Conservation (phyloP, 2,888 invertebrate species). For the Rhagium mordax region DNA sequence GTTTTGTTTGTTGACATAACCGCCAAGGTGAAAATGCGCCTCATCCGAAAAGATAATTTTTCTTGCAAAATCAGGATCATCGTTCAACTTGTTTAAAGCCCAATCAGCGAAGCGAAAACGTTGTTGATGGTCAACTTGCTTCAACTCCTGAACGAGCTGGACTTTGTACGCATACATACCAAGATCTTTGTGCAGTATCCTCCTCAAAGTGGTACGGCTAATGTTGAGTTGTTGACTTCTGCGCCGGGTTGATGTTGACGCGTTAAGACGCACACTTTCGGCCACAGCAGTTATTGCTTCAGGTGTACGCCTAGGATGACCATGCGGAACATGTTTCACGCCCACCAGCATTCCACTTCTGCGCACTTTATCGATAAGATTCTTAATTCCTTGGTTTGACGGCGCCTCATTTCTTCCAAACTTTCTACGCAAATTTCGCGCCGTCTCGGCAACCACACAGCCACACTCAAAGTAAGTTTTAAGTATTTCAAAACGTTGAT, state of each 20-base stretch:
- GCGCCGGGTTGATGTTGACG: conserved; percentile 43
- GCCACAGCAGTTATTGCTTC: conserved; percentile 46
- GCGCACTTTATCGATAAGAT: not conserved
- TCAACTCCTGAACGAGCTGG: not conserved
- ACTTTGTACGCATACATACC: not conserved
- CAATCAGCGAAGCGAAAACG: not conserved
- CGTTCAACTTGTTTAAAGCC: conserved; percentile 25
- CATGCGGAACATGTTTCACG: not conserved
- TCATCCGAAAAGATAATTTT: conserved; percentile 3
- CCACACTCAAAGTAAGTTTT: conserved; percentile 1
- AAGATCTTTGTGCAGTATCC: conserved; percentile 47
- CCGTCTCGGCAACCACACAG: not conserved
- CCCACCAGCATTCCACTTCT: not conserved
- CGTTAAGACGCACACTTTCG: conserved; percentile 46
- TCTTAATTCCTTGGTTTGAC: not conserved
- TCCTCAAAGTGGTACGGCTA: conserved; percentile 43
- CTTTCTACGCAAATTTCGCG: not conserved
- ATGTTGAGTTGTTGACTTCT: conserved; percentile 45
- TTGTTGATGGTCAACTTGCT: not conserved
- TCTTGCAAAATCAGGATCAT: not conserved
- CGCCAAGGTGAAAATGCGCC: not conserved
- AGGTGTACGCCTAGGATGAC: not conserved
- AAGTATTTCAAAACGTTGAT: not conserved
- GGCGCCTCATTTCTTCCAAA: not conserved
- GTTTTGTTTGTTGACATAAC: not conserved